Percentiles rank a stretch among this genome's conserved stretches.
phyloP scores from a whole-genome alignment of 2,888 invertebrate genomes.

The Sinopyrophorus schimmeli region DNA sequence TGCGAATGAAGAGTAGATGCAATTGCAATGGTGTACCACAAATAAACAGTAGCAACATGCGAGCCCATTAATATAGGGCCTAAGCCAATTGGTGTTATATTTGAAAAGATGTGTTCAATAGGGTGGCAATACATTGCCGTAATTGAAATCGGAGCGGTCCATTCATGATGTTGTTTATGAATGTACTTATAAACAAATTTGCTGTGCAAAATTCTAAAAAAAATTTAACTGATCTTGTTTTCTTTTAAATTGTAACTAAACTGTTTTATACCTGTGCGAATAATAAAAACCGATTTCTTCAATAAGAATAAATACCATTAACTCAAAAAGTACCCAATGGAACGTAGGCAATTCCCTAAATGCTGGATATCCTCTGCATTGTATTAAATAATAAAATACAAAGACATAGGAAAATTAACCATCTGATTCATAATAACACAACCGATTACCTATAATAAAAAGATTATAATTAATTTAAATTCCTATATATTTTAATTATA shows the following conservation, averaged over 20 bases:
- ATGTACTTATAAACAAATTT: slow-evolving; percentile 76
- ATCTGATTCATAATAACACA: slow-evolving; percentile 75
- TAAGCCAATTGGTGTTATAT: slow-evolving; percentile 73
- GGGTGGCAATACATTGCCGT: slow-evolving; percentile 82
- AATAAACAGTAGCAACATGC: slow-evolving; percentile 75
- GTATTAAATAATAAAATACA: no score
- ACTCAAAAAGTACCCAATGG: slow-evolving; percentile 74
- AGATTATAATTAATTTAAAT: neutral
- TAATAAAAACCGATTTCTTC: slow-evolving; percentile 86
- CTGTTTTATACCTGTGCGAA: slow-evolving; percentile 67
- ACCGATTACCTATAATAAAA: slow-evolving; percentile 61
- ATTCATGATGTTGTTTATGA: slow-evolving; percentile 86
- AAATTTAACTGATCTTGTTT: slow-evolving; percentile 15
- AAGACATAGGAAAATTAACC: slow-evolving; percentile 72
- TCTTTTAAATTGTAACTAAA: neutral
- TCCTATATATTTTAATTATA: no score
- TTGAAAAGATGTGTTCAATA: slow-evolving; percentile 74
- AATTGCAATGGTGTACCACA: slow-evolving; percentile 81
- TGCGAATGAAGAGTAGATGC: slow-evolving; percentile 79
- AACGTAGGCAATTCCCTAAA: slow-evolving; percentile 75
- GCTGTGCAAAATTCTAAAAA: slow-evolving; percentile 70
- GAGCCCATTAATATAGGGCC: slow-evolving; percentile 76
- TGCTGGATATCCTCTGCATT: slow-evolving; percentile 59
- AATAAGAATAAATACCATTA: slow-evolving; percentile 72
- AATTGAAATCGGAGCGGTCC: slow-evolving; percentile 86